A percentile compares a stretch with the other conserved stretches of the same genome.
These are phyloP conservation scores for Salvelinus alpinus DNA, from an alignment of 2,113 vertebrate species.

Conservation along the genomic window DNA sequence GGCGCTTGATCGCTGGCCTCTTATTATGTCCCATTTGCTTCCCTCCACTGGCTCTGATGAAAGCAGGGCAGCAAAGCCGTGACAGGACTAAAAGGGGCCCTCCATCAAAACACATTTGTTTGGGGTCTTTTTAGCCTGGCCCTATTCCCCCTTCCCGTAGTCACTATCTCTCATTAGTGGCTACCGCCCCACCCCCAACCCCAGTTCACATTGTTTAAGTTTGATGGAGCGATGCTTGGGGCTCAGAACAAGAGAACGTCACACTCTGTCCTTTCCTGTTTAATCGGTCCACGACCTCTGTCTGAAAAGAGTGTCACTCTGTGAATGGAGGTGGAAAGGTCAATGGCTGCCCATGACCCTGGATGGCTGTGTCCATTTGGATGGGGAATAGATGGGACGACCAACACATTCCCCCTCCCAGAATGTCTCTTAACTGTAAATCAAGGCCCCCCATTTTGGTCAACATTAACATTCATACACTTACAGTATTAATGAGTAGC, in stretches of 20 bases:
- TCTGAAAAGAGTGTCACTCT: constrained; percentile 31
- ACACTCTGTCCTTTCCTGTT: constrained; percentile 52
- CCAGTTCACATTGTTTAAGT: constrained; percentile 53
- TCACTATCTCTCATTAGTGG: constrained; percentile 60
- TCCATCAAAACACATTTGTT: constrained; percentile 75
- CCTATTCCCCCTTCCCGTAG: constrained; percentile 53
- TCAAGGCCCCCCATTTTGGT: too few relatives aligned
- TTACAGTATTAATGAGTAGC: not conserved
- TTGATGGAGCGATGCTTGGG: constrained; percentile 52
- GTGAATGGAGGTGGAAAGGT: constrained; percentile 54
- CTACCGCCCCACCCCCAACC: constrained; percentile 33
- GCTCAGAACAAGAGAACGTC: constrained; percentile 41
- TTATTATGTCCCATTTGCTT: constrained; percentile 76
- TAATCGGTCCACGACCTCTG: constrained; percentile 56
- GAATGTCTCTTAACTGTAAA: not conserved
- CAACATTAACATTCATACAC: not conserved
- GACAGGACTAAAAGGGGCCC: constrained; percentile 69
- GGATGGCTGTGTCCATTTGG: constrained; percentile 44
- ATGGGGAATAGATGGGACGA: constrained; percentile 39
- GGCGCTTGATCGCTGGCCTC: constrained; percentile 71
- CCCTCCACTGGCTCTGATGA: constrained; percentile 72
- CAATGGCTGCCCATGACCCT: constrained; percentile 63
- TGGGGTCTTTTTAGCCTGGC: constrained; percentile 62
- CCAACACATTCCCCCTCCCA: not conserved
- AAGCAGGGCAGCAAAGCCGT: constrained; percentile 47